Percentiles rank a stretch among this genome's conserved stretches.
phyloP scores from a whole-genome alignment of 1,140 invertebrate species.

The Orius insidiosus region DNA sequence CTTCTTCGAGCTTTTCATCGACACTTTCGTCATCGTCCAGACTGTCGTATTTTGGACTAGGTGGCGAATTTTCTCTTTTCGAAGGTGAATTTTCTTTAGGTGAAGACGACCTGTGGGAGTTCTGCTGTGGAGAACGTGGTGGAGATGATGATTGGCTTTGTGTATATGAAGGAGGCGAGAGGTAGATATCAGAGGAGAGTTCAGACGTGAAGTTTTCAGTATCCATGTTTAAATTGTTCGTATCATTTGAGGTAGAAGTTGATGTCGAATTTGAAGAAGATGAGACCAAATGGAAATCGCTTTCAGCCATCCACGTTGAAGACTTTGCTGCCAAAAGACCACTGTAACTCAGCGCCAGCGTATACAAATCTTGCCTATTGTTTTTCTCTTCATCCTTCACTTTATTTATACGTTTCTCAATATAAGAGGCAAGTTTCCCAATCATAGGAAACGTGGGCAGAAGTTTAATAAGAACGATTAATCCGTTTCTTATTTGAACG shows the following conservation, averaged over 20 bases:
- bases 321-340: slow-evolving; percentile 71
- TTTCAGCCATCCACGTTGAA: slow-evolving; percentile 67
- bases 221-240: slow-evolving; percentile 3
- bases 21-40: background rate
- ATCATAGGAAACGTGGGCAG: slow-evolving; percentile 83
- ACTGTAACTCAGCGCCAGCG: slow-evolving; percentile 79
- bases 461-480: slow-evolving; percentile 84
- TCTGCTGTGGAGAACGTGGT: background rate
- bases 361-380: slow-evolving; percentile 81
- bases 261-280: background rate
- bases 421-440: slow-evolving; percentile 69
- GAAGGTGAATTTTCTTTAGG: slow-evolving; percentile 2
- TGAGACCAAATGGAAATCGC: slow-evolving; percentile 70
- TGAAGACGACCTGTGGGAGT: background rate
- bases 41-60: background rate
- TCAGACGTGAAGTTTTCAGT: slow-evolving; percentile 4
- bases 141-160: background rate
- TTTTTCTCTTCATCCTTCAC: slow-evolving; percentile 79
- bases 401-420: slow-evolving; percentile 84
- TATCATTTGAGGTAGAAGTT: background rate
- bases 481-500: slow-evolving; percentile 89
- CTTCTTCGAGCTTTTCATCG: background rate
- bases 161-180: slow-evolving; percentile 1
- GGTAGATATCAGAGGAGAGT: slow-evolving; percentile 1
- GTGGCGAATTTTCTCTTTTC: background rate